Evolutionary conservation across 2,797 vertebrate genomes (phyloP).

Genomic region (Scolopax bukidnonensis): DNA sequence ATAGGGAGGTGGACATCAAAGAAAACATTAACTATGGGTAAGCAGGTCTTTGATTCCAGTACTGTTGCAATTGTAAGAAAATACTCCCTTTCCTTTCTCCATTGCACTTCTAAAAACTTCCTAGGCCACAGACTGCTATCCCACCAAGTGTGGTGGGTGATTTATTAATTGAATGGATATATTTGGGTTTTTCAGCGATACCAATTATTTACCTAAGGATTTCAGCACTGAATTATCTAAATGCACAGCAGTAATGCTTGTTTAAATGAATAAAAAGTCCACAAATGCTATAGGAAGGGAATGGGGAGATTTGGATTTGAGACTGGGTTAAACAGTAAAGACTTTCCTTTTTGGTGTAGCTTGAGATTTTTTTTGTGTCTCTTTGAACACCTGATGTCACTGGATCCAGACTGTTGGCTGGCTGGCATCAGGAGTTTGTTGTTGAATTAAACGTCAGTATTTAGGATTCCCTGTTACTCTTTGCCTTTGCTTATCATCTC

Average conservation of each 20-base stretch:
- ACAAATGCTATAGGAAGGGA: neutral
- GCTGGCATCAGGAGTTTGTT: neutral
- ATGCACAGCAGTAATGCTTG: neutral
- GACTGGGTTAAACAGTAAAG: neutral
- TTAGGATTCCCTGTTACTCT: neutral
- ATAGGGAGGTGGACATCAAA: conserved; percentile 88
- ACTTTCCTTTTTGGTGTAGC: neutral
- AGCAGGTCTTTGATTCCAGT: conserved; percentile 73
- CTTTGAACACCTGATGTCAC: neutral
- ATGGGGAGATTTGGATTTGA: neutral
- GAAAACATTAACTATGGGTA: conserved; percentile 85
- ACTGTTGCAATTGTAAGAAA: conserved; percentile 32
- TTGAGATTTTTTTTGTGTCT: neutral
- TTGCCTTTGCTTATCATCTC: neutral
- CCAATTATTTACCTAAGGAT: neutral
- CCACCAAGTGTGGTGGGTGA: neutral
- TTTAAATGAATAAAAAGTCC: neutral
- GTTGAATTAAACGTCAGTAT: neutral
- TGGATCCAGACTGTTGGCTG: neutral
- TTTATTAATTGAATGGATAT: neutral
- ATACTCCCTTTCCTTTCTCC: conserved; percentile 11
- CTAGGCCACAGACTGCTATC: conserved; percentile 5
- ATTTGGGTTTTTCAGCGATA: neutral
- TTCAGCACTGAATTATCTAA: neutral
- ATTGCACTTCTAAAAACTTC: conserved; percentile 38